Evolutionary conservation across 1,140 invertebrate species (phyloP).

Genomic region (Akabosia matsudoensis): DNA sequence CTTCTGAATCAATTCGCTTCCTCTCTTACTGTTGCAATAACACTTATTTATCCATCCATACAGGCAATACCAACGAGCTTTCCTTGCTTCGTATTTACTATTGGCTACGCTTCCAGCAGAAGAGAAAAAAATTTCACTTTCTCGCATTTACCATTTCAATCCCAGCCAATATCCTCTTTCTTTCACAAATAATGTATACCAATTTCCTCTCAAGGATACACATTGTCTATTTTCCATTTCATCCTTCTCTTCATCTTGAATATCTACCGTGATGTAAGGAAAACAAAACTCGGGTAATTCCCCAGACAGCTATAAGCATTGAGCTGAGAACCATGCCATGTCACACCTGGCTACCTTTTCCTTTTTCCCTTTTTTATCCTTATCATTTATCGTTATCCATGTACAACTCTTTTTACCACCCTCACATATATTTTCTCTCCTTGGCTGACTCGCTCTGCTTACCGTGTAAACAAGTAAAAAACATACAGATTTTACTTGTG

Average conservation of each 20-base stretch:
- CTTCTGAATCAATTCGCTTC: not conserved
- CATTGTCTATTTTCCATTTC: not conserved
- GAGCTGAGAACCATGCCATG: not conserved
- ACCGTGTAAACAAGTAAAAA: not conserved
- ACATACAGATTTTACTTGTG: not conserved
- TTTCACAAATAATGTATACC: not conserved
- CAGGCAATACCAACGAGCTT: no score
- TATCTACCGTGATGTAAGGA: not conserved
- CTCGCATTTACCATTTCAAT: no score
- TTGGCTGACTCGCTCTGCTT: not conserved
- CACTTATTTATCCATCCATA: constrained; percentile 1
- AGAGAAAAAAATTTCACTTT: no score
- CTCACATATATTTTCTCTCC: not conserved
- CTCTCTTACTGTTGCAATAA: not conserved
- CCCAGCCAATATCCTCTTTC: not conserved
- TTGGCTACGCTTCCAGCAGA: no score
- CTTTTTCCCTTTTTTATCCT: not conserved
- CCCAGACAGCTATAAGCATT: not conserved
- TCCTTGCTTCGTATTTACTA: no score
- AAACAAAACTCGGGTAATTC: not conserved
- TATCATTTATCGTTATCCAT: not conserved
- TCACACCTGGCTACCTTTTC: constrained; percentile 17
- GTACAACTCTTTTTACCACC: no score
- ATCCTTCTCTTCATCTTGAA: not conserved
- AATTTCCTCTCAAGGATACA: not conserved